Percentiles rank a stretch among this genome's conserved stretches.
Evolutionary conservation across 64 coral and sea anemone genomes (phyloP).

Genomic region (Exaiptasia diaphana): DNA sequence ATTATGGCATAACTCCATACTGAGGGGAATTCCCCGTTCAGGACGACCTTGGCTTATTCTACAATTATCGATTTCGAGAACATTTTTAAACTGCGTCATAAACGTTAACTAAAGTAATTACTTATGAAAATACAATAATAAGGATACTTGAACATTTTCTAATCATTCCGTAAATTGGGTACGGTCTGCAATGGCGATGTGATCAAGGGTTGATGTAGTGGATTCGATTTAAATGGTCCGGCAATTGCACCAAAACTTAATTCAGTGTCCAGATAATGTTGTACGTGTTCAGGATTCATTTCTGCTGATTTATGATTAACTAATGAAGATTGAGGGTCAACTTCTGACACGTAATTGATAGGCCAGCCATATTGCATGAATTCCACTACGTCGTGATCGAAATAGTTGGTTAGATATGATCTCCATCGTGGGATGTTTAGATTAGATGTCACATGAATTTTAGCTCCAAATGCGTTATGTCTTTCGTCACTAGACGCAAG

Average conservation of each 20-base stretch:
- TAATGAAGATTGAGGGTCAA: neutral
- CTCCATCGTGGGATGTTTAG: neutral
- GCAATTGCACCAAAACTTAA: neutral
- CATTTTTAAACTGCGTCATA: too few relatives aligned
- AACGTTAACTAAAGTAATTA: too few relatives aligned
- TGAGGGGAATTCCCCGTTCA: too few relatives aligned
- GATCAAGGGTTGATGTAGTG: neutral
- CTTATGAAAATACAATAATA: too few relatives aligned
- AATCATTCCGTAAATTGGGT: too few relatives aligned
- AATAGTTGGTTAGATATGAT: neutral
- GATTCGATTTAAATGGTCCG: neutral
- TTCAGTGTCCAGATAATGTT: neutral
- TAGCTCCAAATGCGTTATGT: neutral
- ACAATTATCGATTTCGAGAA: too few relatives aligned
- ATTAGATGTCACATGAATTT: neutral
- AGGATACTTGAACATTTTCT: neutral
- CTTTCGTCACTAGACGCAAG: neutral
- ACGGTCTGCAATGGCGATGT: neutral
- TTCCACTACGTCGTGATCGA: neutral
- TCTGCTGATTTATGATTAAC: neutral
- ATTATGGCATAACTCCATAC: too few relatives aligned
- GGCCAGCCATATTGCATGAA: slow-evolving; percentile 12
- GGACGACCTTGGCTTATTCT: too few relatives aligned
- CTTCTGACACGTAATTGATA: neutral
- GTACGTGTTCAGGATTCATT: neutral